Evolutionary conservation across 2,797 vertebrate genomes (phyloP), one percentile per base, ranked within the genome.

Genomic region (Pseudomugil gertrudae): DNA sequence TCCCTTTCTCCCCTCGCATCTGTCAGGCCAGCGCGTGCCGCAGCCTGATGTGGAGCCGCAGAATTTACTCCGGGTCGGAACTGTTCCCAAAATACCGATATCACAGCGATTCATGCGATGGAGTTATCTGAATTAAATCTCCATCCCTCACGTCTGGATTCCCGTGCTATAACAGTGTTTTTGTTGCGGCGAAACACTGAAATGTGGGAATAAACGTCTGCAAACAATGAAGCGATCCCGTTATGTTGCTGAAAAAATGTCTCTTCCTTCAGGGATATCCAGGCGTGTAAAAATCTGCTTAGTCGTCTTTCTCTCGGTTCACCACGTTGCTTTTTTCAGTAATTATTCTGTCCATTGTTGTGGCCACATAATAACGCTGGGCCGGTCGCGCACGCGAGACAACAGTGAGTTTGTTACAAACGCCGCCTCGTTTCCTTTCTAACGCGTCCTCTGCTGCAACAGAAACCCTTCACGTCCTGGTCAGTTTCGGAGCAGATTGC

Each of bases 321-420:
- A 92, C 89, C 93, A 92, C 93, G 92, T 87, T 93, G 91, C 90
- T 88, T 92, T 90, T 29, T 89, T 80, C 92, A 83, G 81, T 89
- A 85, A 89, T 91, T 90, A 92, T 90, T 89, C 88, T 87, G 91
- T 92, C 92, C 93, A 94, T 95, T 95, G 93, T 95, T 95, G 92
- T 93, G 90, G 74, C 81, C 82, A 83, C 85, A 85, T 89, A 81
- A 84, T 87, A 82, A 89, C 15, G 87, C 92, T 78, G 91, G 85
- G 82, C 89, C 88, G 84, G 89, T 59, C 81, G 83, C 84, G 66
- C 86, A 74, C 83, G 66, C 84, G 66, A 84, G 76, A 86, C 87
- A 74, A 88, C 90, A 74, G 62, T 3, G 83, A 78, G 76, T 82
- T 84, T 59, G 83, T 78, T 64, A 84, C 84, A 61, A 82, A 81